A percentile compares a stretch with the other conserved stretches of the same genome.
These are phyloP conservation scores for Nematolebias whitei DNA, from an alignment of 2,113 vertebrate species.

Conservation along the genomic window DNA sequence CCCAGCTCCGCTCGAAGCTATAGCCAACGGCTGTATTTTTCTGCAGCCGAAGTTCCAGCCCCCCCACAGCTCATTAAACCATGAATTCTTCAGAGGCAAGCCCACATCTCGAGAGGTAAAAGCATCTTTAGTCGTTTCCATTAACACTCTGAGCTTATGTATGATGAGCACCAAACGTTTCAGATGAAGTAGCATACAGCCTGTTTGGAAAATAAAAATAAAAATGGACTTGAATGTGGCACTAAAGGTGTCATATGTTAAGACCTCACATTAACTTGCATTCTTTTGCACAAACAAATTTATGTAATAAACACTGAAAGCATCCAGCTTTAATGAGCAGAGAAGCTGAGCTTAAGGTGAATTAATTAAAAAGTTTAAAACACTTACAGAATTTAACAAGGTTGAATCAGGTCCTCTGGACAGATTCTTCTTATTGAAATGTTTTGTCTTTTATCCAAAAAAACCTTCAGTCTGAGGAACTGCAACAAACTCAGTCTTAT, in stretches of 20 bases:
- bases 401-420: no score
- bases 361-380: not conserved
- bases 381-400: not conserved
- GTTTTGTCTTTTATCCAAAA: no score
- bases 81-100: conserved; percentile 97
- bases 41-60: conserved; percentile 92
- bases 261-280: no score
- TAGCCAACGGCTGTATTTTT: conserved; percentile 96
- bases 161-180: not conserved
- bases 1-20: conserved; percentile 94
- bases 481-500: no score
- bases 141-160: not conserved
- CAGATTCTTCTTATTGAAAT: no score
- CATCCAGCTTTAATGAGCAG: not conserved
- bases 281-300: not conserved
- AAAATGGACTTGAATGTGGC: not conserved
- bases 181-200: not conserved
- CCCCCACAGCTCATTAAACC: conserved; percentile 94
- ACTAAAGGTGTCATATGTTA: not conserved
- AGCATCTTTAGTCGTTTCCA: not conserved
- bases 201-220: conserved; percentile 3
- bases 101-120: conserved; percentile 92
- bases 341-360: not conserved
- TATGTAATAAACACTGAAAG: not conserved
- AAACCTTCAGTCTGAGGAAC: no score